phyloP scores from a whole-genome alignment of 2,113 vertebrate genomes.

The Holacanthus passer region DNA sequence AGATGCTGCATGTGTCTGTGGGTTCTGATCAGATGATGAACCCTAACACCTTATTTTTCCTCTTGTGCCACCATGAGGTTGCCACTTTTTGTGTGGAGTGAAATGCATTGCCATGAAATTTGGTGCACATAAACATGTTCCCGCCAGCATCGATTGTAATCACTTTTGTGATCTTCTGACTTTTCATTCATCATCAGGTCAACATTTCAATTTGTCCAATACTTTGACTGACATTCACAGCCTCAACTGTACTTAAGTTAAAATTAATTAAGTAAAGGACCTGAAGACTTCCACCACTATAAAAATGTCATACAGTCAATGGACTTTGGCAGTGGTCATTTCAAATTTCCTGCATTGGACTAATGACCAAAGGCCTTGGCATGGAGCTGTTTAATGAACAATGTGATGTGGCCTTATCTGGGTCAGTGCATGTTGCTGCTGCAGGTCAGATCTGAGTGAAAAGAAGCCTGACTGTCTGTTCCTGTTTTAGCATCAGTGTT shows the following conservation, averaged over 20 bases:
- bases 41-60: too few relatives aligned
- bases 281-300: neutral
- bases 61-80: too few relatives aligned
- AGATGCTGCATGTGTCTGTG: neutral
- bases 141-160: too few relatives aligned
- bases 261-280: conserved; percentile 6
- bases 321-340: conserved; percentile 37
- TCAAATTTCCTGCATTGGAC: conserved; percentile 15
- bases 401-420: conserved; percentile 51
- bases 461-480: conserved; percentile 34
- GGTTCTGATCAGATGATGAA: neutral
- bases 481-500: conserved; percentile 38
- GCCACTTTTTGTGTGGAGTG: too few relatives aligned
- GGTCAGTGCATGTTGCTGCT: conserved; percentile 58
- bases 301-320: conserved; percentile 10
- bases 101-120: too few relatives aligned
- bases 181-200: too few relatives aligned
- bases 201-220: too few relatives aligned
- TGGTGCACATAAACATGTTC: too few relatives aligned
- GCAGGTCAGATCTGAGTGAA: conserved; percentile 53
- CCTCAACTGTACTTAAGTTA: too few relatives aligned
- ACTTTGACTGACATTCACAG: too few relatives aligned
- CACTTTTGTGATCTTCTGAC: too few relatives aligned
- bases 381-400: conserved; percentile 41
- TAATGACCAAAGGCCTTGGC: conserved; percentile 48